phyloP scores from a whole-genome alignment of 2,797 vertebrate genomes.

The Toxotes lorentzi region DNA sequence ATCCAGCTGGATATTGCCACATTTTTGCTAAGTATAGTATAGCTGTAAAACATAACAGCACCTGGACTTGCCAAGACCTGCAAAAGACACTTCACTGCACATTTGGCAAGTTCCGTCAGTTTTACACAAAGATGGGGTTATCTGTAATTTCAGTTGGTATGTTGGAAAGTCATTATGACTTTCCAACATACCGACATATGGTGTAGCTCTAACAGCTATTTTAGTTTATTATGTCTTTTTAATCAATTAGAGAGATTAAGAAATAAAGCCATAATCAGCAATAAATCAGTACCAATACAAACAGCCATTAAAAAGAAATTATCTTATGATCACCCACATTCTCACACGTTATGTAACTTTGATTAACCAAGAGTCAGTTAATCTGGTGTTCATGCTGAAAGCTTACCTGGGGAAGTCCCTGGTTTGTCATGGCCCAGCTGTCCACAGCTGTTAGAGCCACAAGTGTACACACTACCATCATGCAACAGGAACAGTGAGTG shows the following conservation, averaged over 20 bases:
- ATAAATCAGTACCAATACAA: not conserved
- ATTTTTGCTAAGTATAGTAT: not conserved
- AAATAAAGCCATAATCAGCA: not conserved
- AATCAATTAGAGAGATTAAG: not conserved
- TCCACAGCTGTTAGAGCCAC: constrained; percentile 92
- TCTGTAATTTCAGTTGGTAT: not conserved
- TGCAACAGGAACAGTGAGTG: constrained; percentile 94
- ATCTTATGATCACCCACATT: not conserved
- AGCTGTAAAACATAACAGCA: constrained; percentile 1
- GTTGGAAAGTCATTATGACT: no score
- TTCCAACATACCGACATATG: no score
- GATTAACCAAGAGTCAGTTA: not conserved
- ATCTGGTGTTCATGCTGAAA: not conserved
- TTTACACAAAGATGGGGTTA: not conserved
- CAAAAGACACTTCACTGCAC: constrained; percentile 5
- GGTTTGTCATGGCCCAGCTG: constrained; percentile 93
- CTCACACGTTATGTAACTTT: no score
- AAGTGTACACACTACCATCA: constrained; percentile 94
- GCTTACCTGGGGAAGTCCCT: constrained; percentile 89
- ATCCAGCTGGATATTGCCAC: not conserved
- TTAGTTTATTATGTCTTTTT: not conserved
- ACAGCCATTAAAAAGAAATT: not conserved
- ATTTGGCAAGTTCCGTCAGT: not conserved
- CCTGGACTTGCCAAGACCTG: constrained; percentile 1
- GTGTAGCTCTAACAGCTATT: not conserved